Percentiles rank a stretch among this genome's conserved stretches.
phyloP scores from a whole-genome alignment of 1,140 invertebrate species.

The Doryteuthis pealeii region DNA sequence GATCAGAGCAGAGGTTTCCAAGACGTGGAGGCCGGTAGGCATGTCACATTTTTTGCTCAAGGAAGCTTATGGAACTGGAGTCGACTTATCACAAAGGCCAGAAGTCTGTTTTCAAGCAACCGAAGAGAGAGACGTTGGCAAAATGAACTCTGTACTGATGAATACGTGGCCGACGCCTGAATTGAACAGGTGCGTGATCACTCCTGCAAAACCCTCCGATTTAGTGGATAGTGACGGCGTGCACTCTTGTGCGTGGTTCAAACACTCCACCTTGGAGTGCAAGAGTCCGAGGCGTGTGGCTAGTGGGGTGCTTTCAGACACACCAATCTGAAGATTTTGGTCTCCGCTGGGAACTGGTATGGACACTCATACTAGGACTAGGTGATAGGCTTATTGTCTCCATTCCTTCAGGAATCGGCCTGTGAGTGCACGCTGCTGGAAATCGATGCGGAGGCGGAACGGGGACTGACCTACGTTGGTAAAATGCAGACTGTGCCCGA shows the following conservation, averaged over 20 bases:
- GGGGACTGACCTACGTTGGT: slow-evolving; percentile 7
- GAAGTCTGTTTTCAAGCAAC: background rate
- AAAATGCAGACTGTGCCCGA: background rate
- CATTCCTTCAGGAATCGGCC: background rate
- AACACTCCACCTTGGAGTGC: background rate
- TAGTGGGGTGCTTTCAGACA: background rate
- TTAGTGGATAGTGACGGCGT: background rate
- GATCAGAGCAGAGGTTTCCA: background rate
- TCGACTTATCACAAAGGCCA: background rate
- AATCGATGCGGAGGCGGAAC: background rate
- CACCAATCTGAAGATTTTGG: background rate
- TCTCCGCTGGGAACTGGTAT: background rate
- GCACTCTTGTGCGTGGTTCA: slow-evolving; percentile 1
- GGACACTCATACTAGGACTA: background rate
- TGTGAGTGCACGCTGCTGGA: background rate
- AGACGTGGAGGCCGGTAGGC: background rate
- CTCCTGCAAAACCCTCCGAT: background rate
- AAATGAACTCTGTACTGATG: background rate
- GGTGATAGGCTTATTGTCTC: background rate
- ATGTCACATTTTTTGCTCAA: background rate
- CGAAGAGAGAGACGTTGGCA: background rate
- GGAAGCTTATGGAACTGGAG: background rate
- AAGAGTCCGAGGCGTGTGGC: background rate
- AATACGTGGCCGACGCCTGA: slow-evolving; percentile 3
- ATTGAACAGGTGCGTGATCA: slow-evolving; percentile 2